These are phyloP conservation scores for Haliclona indistincta DNA, from an alignment of 37 sponge, comb jelly and placozoan species.

Conservation along the genomic window DNA sequence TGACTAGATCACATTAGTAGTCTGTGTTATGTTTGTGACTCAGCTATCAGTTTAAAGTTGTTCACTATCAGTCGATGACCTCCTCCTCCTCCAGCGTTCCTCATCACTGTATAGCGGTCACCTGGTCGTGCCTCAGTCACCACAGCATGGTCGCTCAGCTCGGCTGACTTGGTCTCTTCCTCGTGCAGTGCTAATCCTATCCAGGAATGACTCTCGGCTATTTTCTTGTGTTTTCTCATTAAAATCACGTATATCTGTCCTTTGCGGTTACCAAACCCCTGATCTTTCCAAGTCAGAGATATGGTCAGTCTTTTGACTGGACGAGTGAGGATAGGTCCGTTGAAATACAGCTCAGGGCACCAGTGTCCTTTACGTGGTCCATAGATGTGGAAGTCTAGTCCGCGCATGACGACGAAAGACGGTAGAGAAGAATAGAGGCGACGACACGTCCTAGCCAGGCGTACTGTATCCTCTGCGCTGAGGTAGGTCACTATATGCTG, in stretches of 20 bases:
- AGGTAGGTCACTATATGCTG: constrained; percentile 10
- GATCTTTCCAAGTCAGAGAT: constrained; percentile 49
- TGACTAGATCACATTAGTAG: background rate
- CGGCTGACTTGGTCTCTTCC: background rate
- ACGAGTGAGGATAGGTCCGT: constrained; percentile 23
- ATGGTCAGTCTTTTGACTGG: constrained; percentile 34
- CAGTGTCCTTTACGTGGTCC: constrained; percentile 15
- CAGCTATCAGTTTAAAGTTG: constrained; percentile 14
- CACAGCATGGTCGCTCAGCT: constrained; percentile 8
- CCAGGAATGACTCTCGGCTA: constrained; percentile 17
- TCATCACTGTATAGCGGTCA: constrained; percentile 17
- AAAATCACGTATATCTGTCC: constrained; percentile 38
- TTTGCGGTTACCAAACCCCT: constrained; percentile 54
- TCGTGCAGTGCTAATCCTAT: constrained; percentile 40
- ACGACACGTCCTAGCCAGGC: constrained; percentile 19
- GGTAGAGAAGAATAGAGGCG: constrained; percentile 39
- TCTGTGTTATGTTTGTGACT: background rate
- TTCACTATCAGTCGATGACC: constrained; percentile 25
- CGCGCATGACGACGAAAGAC: constrained; percentile 37
- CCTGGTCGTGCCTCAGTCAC: constrained; percentile 15
- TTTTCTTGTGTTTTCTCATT: constrained; percentile 8
- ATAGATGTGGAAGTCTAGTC: constrained; percentile 26
- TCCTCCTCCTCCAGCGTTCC: constrained; percentile 38
- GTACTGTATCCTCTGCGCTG: constrained; percentile 15
- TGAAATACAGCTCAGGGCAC: constrained; percentile 40